A percentile compares a stretch with the other conserved stretches of the same genome.
These are phyloP conservation scores for Cydia splendana DNA, from an alignment of 1,140 invertebrate species.

Conservation along the genomic window DNA sequence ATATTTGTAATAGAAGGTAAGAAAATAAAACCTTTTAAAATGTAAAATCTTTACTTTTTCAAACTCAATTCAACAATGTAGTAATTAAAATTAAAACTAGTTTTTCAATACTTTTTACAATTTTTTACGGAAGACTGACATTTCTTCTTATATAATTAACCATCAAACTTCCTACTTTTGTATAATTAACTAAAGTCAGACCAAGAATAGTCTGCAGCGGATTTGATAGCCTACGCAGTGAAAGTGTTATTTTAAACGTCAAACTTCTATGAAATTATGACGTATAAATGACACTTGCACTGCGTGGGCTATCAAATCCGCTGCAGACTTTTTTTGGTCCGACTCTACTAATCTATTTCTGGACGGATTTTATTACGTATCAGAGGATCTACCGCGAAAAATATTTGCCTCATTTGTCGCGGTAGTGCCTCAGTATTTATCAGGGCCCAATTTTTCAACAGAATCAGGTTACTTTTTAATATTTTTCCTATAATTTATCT, in stretches of 20 bases:
- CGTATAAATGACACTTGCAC: too few species aligned
- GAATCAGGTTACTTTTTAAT: neutral
- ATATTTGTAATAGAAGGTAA: neutral
- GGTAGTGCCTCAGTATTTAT: neutral
- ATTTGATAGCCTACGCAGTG: too few species aligned
- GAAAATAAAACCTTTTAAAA: conserved; percentile 43
- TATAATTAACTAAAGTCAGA: conserved; percentile 38
- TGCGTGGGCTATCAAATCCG: too few species aligned
- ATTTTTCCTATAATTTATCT: neutral
- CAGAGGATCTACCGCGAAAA: neutral
- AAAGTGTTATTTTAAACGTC: too few species aligned
- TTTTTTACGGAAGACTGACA: conserved; percentile 17
- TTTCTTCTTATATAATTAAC: neutral
- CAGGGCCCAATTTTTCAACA: neutral
- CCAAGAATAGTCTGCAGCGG: too few species aligned
- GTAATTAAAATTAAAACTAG: conserved; percentile 49
- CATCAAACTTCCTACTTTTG: conserved; percentile 21
- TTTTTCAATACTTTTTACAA: conserved; percentile 29
- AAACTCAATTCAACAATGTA: conserved; percentile 53
- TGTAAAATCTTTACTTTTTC: conserved; percentile 56
- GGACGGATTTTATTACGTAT: conserved; percentile 36
- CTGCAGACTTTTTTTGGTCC: too few species aligned
- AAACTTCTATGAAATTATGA: too few species aligned
- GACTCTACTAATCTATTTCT: conserved; percentile 35
- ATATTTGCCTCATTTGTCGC: too few species aligned